Conservation (phyloP, 2,113 vertebrate species). For the Eurypyga helias region DNA sequence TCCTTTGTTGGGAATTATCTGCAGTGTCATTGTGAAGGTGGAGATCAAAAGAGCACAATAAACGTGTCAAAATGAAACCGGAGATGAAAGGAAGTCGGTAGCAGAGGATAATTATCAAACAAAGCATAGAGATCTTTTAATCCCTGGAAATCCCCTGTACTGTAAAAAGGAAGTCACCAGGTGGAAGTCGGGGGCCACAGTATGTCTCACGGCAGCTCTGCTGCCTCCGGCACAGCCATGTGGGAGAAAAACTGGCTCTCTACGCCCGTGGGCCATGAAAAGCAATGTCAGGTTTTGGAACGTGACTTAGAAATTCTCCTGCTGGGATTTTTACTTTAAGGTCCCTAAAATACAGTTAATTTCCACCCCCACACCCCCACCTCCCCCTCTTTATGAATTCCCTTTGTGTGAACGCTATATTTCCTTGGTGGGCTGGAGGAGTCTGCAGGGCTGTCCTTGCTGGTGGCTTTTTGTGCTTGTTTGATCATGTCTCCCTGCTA, state of each 20-base stretch:
- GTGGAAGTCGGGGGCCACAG: neutral
- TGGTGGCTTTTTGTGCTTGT: neutral
- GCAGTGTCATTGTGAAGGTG: neutral
- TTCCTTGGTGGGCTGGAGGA: neutral
- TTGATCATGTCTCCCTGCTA: neutral
- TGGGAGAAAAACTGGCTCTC: neutral
- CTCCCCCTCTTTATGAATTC: too few species aligned
- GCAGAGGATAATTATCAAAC: neutral
- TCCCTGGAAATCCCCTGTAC: conserved; percentile 16
- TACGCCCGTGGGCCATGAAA: neutral
- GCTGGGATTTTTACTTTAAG: neutral
- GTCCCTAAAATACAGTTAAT: neutral
- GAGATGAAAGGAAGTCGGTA: neutral
- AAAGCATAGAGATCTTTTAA: neutral
- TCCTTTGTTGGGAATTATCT: neutral
- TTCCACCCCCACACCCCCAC: too few species aligned
- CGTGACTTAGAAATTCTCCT: neutral
- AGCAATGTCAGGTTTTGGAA: neutral
- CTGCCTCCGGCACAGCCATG: neutral
- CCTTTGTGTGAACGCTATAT: neutral
- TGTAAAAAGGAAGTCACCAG: neutral
- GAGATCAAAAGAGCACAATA: conserved; percentile 1
- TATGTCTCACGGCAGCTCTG: neutral
- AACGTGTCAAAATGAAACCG: neutral
- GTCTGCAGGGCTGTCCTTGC: neutral